Evolutionary conservation across 2,797 vertebrate genomes (phyloP), one percentile per base, ranked within the genome.

Genomic region (Cirrhinus molitorella): DNA sequence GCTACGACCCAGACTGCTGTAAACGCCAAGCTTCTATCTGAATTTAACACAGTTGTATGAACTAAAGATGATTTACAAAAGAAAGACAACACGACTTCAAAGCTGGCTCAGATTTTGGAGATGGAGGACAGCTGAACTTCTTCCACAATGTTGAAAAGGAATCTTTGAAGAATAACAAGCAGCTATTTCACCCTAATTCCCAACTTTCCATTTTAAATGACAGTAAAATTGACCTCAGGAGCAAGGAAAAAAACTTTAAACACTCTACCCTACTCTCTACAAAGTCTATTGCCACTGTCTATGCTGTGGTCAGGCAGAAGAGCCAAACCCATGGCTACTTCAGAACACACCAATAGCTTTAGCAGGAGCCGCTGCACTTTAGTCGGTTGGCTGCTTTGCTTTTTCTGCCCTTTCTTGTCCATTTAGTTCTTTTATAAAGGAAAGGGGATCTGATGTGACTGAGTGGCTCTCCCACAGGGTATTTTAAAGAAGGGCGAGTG

Each of bases 71-170:
- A 70, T 71, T 79, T 66, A 51, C 61, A 86, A 53, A 83, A 57
- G 87, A 83, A 66, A 45, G 66, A 45, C 34, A 47, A 83, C 40
- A 70, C 88, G 57, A 87, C 86, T 89, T 89, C 63, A 92, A 90
- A 89, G 31, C 45, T 49, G 82, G n/a, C 19, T 79, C 25, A 78
- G 9, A 67, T 85, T 79, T 43, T 81, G 1, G 65, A 17, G 59
- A 78, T 65, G 70, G 31, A 47, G 31, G 47, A 43, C 65, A 66
- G 40, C 53, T 79, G 76, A 80, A 59, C 57, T 73, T 77, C 47
- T 77, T 65, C 45, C 45, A 65, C 13, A 57, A 21, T 47, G n/a
- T 16, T 53, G 28, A 6, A 74, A 66, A 59, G 28, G 84, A 6
- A 16, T 71, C 4, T 51, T 6, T 23, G 47, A 71, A 87, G 68